These are phyloP conservation scores for Piprites chloris DNA, from an alignment of 2,113 vertebrate genomes.

Conservation along the genomic window DNA sequence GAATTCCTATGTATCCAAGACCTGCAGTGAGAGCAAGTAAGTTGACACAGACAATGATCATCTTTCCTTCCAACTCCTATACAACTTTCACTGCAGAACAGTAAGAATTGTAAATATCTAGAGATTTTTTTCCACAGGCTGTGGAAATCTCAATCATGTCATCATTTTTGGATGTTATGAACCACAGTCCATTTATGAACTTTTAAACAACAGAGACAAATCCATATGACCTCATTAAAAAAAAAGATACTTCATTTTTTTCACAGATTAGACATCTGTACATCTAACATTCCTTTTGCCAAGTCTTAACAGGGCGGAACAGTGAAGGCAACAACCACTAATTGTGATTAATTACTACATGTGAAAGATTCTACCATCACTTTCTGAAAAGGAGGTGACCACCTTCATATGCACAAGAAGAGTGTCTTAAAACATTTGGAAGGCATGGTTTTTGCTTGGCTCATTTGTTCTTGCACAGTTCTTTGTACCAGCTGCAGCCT, in stretches of 20 bases:
- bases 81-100: not conserved
- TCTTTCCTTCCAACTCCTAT: not conserved
- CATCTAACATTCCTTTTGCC: not conserved
- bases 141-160: not conserved
- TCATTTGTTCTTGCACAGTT: not conserved
- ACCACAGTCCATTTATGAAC: not conserved
- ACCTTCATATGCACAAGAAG: not conserved
- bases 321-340: not conserved
- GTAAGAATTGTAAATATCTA: not conserved
- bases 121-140: not conserved
- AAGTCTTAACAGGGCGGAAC: fast-evolving
- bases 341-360: too few relatives aligned
- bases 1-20: not conserved
- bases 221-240: not conserved
- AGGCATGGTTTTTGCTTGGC: not conserved
- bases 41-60: not conserved
- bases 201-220: not conserved
- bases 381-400: not conserved
- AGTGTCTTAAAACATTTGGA: not conserved
- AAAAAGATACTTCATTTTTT: not conserved
- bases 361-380: not conserved
- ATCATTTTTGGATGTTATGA: not conserved
- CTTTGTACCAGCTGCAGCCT: not conserved
- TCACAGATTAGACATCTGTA: not conserved
- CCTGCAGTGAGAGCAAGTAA: not conserved